These are phyloP conservation scores for Turritopsis dohrnii DNA, from an alignment of 30 jellyfish, hydroid and myxozoan species.

Conservation along the genomic window DNA sequence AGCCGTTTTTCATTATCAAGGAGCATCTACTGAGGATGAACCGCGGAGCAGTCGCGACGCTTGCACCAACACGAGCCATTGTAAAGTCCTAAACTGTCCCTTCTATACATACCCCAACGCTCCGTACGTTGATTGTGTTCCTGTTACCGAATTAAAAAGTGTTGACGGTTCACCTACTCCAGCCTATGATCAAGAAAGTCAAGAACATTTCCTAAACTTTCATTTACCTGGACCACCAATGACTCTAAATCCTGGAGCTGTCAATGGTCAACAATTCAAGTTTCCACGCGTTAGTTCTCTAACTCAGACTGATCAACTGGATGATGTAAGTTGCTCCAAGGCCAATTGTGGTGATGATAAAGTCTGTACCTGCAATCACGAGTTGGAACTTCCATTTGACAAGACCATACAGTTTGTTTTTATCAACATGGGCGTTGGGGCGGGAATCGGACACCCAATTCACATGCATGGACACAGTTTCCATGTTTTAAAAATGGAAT, in stretches of 20 bases:
- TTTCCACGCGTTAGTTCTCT: conserved; percentile 80
- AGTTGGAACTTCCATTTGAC: conserved; percentile 52
- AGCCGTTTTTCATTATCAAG: conserved; percentile 71
- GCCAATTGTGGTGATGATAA: conserved; percentile 84
- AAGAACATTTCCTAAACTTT: conserved; percentile 70
- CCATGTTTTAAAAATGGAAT: conserved; percentile 66
- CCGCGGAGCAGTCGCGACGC: conserved; percentile 43
- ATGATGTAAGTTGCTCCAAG: conserved; percentile 58
- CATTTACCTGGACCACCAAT: conserved; percentile 68
- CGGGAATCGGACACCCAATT: conserved; percentile 75
- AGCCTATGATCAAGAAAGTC: conserved; percentile 43
- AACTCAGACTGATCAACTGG: conserved; percentile 71
- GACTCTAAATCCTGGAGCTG: conserved; percentile 71
- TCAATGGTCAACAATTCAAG: conserved; percentile 65
- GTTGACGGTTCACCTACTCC: conserved; percentile 58
- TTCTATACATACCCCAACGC: conserved; percentile 61
- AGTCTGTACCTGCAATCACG: conserved; percentile 68
- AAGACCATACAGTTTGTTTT: conserved; percentile 81
- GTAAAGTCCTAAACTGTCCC: conserved; percentile 84
- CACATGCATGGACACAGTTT: conserved; percentile 90
- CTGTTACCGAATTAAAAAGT: conserved; percentile 45
- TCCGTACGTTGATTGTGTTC: conserved; percentile 39
- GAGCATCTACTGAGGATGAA: conserved; percentile 46
- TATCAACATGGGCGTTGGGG: conserved; percentile 75
- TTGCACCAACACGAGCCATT: conserved; percentile 37